These are phyloP conservation scores for Carassius auratus DNA, from an alignment of 2,113 vertebrate genomes.

Conservation along the genomic window DNA sequence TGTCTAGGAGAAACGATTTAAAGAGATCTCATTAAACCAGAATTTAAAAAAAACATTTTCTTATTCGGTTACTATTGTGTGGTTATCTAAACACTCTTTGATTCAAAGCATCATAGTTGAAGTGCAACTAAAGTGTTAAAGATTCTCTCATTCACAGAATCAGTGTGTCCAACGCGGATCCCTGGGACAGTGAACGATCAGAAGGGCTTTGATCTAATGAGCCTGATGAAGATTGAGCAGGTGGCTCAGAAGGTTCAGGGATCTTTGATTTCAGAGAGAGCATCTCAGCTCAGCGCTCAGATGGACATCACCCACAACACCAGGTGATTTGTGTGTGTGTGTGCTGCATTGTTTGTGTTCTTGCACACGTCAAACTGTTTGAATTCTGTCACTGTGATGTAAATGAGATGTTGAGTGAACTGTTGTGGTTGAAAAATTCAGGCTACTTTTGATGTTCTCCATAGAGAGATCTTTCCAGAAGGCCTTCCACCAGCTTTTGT, in stretches of 20 bases:
- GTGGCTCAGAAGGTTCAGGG: slow-evolving; percentile 61
- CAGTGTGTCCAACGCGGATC: slow-evolving; percentile 67
- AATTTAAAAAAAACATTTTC: too few species aligned
- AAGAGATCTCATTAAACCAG: background rate
- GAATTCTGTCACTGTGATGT: background rate
- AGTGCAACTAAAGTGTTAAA: background rate
- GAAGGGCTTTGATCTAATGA: slow-evolving; percentile 72
- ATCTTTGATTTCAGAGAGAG: slow-evolving; percentile 66
- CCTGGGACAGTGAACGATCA: slow-evolving; percentile 61
- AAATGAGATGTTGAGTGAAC: too few species aligned
- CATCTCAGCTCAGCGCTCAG: slow-evolving; percentile 60
- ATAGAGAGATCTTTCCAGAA: slow-evolving; percentile 70
- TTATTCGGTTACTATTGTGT: too few species aligned
- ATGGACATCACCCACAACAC: slow-evolving; percentile 66
- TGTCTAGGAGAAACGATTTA: background rate
- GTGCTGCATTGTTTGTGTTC: background rate
- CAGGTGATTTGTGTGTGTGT: slow-evolving; percentile 54
- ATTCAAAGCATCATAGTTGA: background rate
- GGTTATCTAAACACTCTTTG: background rate
- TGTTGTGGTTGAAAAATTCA: background rate
- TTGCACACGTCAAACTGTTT: background rate
- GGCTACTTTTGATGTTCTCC: background rate
- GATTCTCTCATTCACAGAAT: slow-evolving; percentile 58
- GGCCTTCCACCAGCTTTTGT: slow-evolving; percentile 72
- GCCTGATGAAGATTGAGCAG: slow-evolving; percentile 62